Conservation (phyloP, 2,113 vertebrate species). For the Nycticryphes semicollaris region DNA sequence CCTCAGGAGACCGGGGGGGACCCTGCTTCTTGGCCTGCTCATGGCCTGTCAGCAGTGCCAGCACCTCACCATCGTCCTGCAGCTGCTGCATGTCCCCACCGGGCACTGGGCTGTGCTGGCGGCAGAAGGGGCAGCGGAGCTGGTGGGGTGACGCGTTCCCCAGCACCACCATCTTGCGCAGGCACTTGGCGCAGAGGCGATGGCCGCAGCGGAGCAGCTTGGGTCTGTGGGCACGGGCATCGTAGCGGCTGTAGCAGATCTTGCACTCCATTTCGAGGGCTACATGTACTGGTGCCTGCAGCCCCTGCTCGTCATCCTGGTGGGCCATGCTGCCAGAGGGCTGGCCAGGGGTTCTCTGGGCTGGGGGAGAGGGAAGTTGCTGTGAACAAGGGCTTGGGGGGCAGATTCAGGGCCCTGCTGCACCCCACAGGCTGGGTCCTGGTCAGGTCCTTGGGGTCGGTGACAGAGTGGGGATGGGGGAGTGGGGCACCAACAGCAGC, state of each 20-base stretch:
- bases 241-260: constrained; percentile 87
- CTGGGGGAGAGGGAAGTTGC: not conserved
- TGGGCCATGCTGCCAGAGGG: constrained; percentile 58
- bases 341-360: not conserved
- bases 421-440: rapidly evolving
- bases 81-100: constrained; percentile 80
- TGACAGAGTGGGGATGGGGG: no score
- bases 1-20: constrained; percentile 57
- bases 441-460: no score
- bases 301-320: not conserved
- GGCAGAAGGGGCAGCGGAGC: constrained; percentile 89
- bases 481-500: not conserved
- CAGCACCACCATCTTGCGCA: constrained; percentile 79
- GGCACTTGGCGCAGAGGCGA: constrained; percentile 83
- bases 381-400: not conserved
- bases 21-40: constrained; percentile 61
- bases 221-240: constrained; percentile 76
- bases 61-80: constrained; percentile 79
- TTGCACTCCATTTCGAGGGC: constrained; percentile 84
- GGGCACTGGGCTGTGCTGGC: constrained; percentile 79
- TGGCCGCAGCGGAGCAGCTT: constrained; percentile 84
- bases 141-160: constrained; percentile 69
- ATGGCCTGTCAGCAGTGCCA: constrained; percentile 75
- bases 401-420: not conserved
- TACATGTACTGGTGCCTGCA: constrained; percentile 48